A percentile compares a stretch with the other conserved stretches of the same genome.
Evolutionary conservation across 35 echinoderm and acorn worm genomes (phyloP).

Genomic region (Heliocidaris erythrogramma): DNA sequence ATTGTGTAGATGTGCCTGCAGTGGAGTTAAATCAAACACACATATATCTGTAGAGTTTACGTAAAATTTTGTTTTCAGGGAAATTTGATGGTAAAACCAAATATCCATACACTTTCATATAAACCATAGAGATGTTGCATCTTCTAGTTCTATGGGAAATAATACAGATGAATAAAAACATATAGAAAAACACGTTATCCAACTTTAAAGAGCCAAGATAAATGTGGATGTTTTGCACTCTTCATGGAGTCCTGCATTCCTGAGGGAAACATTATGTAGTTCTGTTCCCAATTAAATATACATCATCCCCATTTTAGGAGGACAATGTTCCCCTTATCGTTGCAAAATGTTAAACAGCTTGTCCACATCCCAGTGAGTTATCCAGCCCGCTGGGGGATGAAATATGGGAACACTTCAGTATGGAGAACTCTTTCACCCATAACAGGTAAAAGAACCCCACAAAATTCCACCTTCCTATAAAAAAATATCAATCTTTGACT

Average conservation of each 20-base stretch:
- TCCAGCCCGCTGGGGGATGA: background rate
- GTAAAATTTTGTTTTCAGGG: too few species aligned
- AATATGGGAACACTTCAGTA: background rate
- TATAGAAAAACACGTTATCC: background rate
- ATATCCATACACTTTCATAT: too few species aligned
- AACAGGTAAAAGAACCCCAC: background rate
- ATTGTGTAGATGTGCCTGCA: background rate
- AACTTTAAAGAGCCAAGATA: background rate
- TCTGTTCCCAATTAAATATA: background rate
- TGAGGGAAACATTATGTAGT: slow-evolving; percentile 17
- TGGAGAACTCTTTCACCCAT: background rate
- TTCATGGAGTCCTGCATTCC: background rate
- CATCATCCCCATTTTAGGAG: background rate
- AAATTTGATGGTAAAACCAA: too few species aligned
- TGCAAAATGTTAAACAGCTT: background rate
- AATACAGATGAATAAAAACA: background rate
- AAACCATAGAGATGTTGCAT: background rate
- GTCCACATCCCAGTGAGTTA: background rate
- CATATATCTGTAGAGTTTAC: too few species aligned
- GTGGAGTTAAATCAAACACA: too few species aligned
- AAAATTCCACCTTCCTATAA: background rate
- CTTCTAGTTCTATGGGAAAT: background rate
- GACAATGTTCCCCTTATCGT: background rate
- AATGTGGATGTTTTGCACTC: background rate
- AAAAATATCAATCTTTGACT: background rate